phyloP scores from a whole-genome alignment of 2,888 invertebrate species.

The Eucriotettix oculatus region DNA sequence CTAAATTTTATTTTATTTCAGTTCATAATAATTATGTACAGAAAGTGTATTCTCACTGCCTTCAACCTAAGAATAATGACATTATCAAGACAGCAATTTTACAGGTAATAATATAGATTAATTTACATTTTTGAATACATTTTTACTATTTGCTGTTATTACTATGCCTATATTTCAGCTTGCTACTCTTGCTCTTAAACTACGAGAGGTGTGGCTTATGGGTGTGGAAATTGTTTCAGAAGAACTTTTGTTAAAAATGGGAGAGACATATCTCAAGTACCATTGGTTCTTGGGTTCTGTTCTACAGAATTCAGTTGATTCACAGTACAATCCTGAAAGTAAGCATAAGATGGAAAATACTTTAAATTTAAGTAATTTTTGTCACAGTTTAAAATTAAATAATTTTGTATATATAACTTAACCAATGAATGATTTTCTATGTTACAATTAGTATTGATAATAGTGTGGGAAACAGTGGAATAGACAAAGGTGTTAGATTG shows the following conservation, averaged over 20 bases:
- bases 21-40: conserved; percentile 24
- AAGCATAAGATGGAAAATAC: background rate
- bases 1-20: conserved; percentile 8
- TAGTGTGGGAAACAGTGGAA: too few relatives aligned
- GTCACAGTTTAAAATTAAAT: too few relatives aligned
- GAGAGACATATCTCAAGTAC: conserved; percentile 23
- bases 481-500: too few relatives aligned
- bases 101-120: conserved; percentile 3
- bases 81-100: conserved; percentile 8
- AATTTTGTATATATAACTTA: too few relatives aligned
- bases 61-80: conserved; percentile 5
- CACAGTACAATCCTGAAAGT: background rate
- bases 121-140: background rate
- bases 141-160: background rate
- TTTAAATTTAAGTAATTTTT: too few relatives aligned
- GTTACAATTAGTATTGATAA: too few relatives aligned
- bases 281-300: conserved; percentile 22
- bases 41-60: conserved; percentile 15
- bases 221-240: background rate
- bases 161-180: background rate
- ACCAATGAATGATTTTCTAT: too few relatives aligned
- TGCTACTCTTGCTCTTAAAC: background rate
- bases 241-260: background rate
- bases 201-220: conserved; percentile 2
- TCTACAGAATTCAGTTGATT: conserved; percentile 2